Conservation (phyloP, 2,797 vertebrate genomes). For the Amblyopsis hoosieri region DNA sequence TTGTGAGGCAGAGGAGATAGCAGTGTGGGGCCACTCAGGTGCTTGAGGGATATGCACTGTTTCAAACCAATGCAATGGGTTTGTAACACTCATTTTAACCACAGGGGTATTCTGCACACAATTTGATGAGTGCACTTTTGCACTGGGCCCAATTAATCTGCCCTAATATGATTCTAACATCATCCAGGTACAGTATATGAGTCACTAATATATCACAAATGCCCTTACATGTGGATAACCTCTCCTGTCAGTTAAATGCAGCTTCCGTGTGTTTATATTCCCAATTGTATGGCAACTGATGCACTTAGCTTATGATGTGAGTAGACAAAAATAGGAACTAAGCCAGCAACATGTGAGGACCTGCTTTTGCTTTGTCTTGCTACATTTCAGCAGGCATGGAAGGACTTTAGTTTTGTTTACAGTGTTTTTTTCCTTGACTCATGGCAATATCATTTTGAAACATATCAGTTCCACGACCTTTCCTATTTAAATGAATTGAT, state of each 20-base stretch:
- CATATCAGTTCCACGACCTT: conserved; percentile 10
- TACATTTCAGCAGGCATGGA: conserved; percentile 31
- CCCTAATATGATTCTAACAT: no score
- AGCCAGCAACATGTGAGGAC: conserved; percentile 39
- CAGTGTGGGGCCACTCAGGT: no score
- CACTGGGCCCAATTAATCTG: no score
- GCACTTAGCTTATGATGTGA: conserved; percentile 33
- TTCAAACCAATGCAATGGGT: no score
- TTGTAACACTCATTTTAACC: no score
- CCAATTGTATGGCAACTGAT: conserved; percentile 35
- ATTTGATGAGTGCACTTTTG: no score
- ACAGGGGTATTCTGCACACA: no score
- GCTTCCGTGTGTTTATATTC: conserved; percentile 26
- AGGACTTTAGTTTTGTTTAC: conserved; percentile 38
- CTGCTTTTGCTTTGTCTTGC: conserved; percentile 38
- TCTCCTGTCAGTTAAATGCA: conserved; percentile 23
- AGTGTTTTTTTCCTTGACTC: conserved; percentile 8
- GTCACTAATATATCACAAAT: no score
- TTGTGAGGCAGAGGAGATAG: no score
- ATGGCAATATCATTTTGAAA: conserved; percentile 10
- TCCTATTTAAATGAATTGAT: neutral
- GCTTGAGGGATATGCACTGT: no score
- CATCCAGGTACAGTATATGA: no score
- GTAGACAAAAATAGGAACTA: conserved; percentile 62
- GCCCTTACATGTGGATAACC: conserved; percentile 25